Percentiles rank a stretch among this genome's conserved stretches.
phyloP scores from a whole-genome alignment of 2,888 invertebrate species.

The Ypsolopha scabrella region DNA sequence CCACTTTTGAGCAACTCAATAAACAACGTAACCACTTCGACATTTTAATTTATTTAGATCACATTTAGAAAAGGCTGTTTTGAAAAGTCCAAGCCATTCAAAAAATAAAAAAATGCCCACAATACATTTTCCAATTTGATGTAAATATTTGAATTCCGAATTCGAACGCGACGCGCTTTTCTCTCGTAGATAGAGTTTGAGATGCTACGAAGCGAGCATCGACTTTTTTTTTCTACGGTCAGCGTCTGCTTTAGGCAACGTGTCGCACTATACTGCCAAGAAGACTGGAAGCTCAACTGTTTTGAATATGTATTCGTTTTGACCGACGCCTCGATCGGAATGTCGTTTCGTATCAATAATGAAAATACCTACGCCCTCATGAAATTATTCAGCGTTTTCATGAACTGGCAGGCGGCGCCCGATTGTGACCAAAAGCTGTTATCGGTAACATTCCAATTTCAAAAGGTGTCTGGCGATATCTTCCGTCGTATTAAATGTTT shows the following conservation, averaged over 20 bases:
- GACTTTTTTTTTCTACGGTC: conserved; percentile 18
- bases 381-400: neutral
- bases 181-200: neutral
- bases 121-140: neutral
- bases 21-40: conserved; percentile 11
- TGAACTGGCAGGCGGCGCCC: too few relatives aligned
- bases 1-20: conserved; percentile 29
- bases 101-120: neutral
- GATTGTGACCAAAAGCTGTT: too few relatives aligned
- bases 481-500: too few relatives aligned
- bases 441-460: too few relatives aligned
- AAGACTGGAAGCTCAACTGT: conserved; percentile 9
- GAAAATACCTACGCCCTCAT: neutral
- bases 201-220: neutral
- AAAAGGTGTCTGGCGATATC: too few relatives aligned
- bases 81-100: neutral
- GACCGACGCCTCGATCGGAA: conserved; percentile 6
- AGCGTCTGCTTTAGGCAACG: conserved; percentile 33
- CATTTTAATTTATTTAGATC: conserved; percentile 9
- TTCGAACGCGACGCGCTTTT: neutral
- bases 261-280: conserved; percentile 32
- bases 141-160: neutral
- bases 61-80: conserved; percentile 10
- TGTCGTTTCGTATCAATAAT: too few relatives aligned
- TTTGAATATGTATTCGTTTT: conserved; percentile 12